These are phyloP conservation scores for Tetraneura akinire DNA, from an alignment of 1,140 invertebrate genomes.

Conservation along the genomic window DNA sequence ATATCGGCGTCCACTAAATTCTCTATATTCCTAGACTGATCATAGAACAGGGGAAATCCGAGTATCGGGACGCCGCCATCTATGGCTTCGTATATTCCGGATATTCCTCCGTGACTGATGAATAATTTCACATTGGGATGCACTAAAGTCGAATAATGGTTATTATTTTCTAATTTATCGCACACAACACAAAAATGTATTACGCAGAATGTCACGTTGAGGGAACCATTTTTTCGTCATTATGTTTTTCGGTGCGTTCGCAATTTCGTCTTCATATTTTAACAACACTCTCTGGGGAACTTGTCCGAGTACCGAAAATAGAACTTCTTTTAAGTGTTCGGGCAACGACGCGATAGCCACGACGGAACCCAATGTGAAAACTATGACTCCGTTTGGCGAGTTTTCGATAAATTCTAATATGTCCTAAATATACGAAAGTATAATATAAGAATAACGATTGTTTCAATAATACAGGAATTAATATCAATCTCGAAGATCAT, in stretches of 20 bases:
- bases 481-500: too few species aligned
- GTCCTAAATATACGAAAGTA: too few species aligned
- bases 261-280: slow-evolving; percentile 63
- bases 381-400: slow-evolving; percentile 64
- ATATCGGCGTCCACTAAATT: slow-evolving; percentile 58
- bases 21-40: slow-evolving; percentile 60
- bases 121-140: slow-evolving; percentile 60
- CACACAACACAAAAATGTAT: neutral
- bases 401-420: slow-evolving; percentile 65
- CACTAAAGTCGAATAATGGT: slow-evolving; percentile 54
- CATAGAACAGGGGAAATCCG: slow-evolving; percentile 60
- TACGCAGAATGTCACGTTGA: slow-evolving; percentile 59
- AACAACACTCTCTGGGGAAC: slow-evolving; percentile 63
- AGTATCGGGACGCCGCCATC: slow-evolving; percentile 62
- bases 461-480: too few species aligned
- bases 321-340: slow-evolving; percentile 56
- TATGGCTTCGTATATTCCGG: slow-evolving; percentile 61
- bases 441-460: too few species aligned
- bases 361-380: slow-evolving; percentile 66
- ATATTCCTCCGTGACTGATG: slow-evolving; percentile 62
- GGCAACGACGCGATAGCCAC: slow-evolving; percentile 59
- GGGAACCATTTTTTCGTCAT: slow-evolving; percentile 59
- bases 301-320: slow-evolving; percentile 60
- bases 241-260: slow-evolving; percentile 62
- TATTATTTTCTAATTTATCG: neutral